Base-by-base conservation (phyloP, 2,113 vertebrate species). In the Lamprotornis superbus region DNA sequence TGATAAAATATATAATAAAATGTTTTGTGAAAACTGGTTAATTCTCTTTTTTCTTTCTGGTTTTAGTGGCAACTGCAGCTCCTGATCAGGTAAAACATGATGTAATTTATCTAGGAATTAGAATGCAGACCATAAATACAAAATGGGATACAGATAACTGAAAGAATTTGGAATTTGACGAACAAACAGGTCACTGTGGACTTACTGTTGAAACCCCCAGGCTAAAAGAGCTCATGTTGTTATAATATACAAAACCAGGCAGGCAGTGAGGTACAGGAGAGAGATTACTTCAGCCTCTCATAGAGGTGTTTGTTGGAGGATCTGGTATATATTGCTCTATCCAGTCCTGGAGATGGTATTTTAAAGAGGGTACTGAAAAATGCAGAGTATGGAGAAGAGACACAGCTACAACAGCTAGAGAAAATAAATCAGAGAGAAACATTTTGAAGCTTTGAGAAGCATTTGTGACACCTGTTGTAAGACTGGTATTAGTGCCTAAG, bases 51-150 rank as follows among this genome's bases (percentile, higher is more conserved):
- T 97, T 97, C 95, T 97, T 97, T 97, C 92, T 97, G 88, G 35
- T 98, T 98, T 97, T 98, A 99, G 98, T 99, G 98, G 98, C 97
- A 97, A 98, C 99, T 97, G 83, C 96, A 95, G 95, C 98, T 78
- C 98, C 98, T 90, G 98, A 98, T 91, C 98, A 99, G 99, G 99
- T 99, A 98, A 98, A 97, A 97, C 30, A 67, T 87, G 67, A 74
- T 74, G 42, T 74, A 39, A 59, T 92, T 86, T 93, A 21, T 64
- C 30, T 88, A 80, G 40, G 31, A 74, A 86, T 88, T 88, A 88
- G 55, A 83, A 75, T 78, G 39, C 12, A 78, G 44, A 73, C 20
- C 3, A 9, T 24, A 27, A 42, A 23, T 87, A 24, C 1, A 1
- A 76, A 37, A 15, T 74, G 47, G 47, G 22, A 64, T 59, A 35